A percentile compares a stretch with the other conserved stretches of the same genome.
These are phyloP conservation scores for Mastacembelus armatus DNA, from an alignment of 2,797 vertebrate genomes.

Conservation along the genomic window DNA sequence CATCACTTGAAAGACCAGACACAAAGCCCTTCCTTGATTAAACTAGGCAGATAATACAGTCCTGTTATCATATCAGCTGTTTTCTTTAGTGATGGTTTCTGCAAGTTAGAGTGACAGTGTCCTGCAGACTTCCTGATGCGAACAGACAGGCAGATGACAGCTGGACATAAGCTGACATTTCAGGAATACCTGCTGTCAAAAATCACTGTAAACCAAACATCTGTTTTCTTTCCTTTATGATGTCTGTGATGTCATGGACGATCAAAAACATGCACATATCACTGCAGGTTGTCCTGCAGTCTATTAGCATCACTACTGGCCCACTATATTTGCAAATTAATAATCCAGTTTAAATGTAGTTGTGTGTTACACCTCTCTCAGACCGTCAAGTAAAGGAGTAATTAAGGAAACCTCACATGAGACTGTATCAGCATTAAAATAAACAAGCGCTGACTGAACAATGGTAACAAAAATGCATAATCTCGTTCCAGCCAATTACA, in stretches of 20 bases:
- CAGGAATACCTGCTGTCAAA: neutral
- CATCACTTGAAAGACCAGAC: conserved; percentile 48
- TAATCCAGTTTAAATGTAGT: conserved; percentile 3
- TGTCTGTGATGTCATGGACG: neutral
- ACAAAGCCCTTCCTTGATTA: conserved; percentile 12
- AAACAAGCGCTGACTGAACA: conserved; percentile 42
- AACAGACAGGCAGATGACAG: conserved; percentile 15
- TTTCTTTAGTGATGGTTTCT: conserved; percentile 8
- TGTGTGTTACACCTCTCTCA: neutral
- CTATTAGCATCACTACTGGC: neutral
- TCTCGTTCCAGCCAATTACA: neutral
- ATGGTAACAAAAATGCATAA: conserved; percentile 16
- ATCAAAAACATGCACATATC: neutral
- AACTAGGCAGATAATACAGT: conserved; percentile 28
- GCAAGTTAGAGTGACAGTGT: conserved; percentile 23
- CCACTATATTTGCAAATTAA: neutral
- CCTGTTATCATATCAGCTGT: conserved; percentile 34
- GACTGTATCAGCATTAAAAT: conserved; percentile 12
- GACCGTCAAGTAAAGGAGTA: conserved; percentile 16
- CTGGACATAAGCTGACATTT: conserved; percentile 24
- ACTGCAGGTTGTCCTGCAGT: neutral
- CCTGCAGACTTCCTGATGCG: conserved; percentile 24
- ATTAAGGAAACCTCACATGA: conserved; percentile 33
- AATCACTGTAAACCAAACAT: conserved; percentile 14
- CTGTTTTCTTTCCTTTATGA: neutral